Percentiles rank a stretch among this genome's conserved stretches.
phyloP scores from a whole-genome alignment of 1,140 invertebrate genomes.

The Bactericera cockerelli region DNA sequence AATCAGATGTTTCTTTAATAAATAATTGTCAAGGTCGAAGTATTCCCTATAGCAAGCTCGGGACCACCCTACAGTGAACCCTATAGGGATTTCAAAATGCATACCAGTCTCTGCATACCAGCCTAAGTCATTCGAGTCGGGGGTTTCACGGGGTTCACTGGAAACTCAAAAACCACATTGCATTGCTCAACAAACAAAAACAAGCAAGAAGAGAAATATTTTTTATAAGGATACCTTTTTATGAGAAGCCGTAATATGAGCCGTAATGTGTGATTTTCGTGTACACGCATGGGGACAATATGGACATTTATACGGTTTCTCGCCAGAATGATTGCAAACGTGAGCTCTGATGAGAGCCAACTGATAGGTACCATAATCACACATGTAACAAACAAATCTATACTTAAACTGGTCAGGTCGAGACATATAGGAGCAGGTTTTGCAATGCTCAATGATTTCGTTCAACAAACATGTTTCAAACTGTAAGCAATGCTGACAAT shows the following conservation, averaged over 20 bases:
- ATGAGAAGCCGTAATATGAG: background rate
- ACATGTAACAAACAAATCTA: background rate
- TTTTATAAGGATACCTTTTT: too few relatives aligned
- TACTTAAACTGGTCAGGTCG: background rate
- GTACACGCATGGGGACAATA: background rate
- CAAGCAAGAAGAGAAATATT: too few relatives aligned
- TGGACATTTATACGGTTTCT: constrained; percentile 1
- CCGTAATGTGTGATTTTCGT: background rate
- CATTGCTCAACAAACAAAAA: too few relatives aligned
- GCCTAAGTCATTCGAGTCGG: too few relatives aligned
- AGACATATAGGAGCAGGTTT: background rate
- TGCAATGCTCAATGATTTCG: background rate
- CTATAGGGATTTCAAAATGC: too few relatives aligned
- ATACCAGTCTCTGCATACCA: too few relatives aligned
- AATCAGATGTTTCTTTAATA: too few relatives aligned
- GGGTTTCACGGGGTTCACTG: too few relatives aligned
- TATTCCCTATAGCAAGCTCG: too few relatives aligned
- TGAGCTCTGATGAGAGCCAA: background rate
- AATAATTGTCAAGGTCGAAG: too few relatives aligned
- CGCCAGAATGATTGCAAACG: background rate
- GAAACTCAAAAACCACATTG: too few relatives aligned
- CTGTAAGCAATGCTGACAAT: background rate
- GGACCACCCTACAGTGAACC: too few relatives aligned
- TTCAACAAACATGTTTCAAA: background rate
- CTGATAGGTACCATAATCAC: background rate